Evolutionary conservation across 2,113 vertebrate species (phyloP), one percentile per base, ranked within the genome.

Genomic region (Bubo scandiacus): DNA sequence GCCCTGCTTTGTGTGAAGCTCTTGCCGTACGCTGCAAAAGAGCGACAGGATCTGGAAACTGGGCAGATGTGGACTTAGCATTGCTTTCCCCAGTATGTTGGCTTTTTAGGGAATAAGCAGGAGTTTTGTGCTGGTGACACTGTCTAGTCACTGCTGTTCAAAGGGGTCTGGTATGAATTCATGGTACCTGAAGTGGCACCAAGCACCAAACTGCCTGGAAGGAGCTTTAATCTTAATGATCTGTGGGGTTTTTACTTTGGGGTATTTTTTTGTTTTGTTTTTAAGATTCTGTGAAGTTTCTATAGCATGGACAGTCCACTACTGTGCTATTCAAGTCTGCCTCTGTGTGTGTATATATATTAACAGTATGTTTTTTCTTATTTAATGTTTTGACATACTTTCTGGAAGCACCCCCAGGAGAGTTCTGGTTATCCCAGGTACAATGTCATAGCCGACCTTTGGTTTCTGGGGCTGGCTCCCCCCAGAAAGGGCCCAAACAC

Each of bases 261-360:
- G 4, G 2, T 22, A 4, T 6, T 42, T 30, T 38, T 54, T 71
- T 43, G 1, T 21, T 65, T 61, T 58, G 3, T 49, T 86, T 74
- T 67, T 30, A 72, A 81, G 43, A 59, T 81, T 87, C 63, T 65
- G 5, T 43, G 6, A 51, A 87, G 29, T 36, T 54, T 55, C 9
- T 42, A 2, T 32, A 68, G 29, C 29, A 57, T 51, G 15, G 63
- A 30, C n/a, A 51, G 27, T 67, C 63, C 13, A 68, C n/a, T 29
- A 55, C 47, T 30, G 54, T 52, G 58, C 43, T 75, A 45, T 36
- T 83, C 67, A 23, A 40, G 67, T 63, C 57, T 83, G 34, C 23
- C 40, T 68, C 3, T 43, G 0, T 49, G 2, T 57, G 11, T 29
- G 3, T 47, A 62, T 20, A 36, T 10, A 5, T 13, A 12, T 13